Conservation (phyloP, 2,797 vertebrate genomes). For the Salarias fasciatus region DNA sequence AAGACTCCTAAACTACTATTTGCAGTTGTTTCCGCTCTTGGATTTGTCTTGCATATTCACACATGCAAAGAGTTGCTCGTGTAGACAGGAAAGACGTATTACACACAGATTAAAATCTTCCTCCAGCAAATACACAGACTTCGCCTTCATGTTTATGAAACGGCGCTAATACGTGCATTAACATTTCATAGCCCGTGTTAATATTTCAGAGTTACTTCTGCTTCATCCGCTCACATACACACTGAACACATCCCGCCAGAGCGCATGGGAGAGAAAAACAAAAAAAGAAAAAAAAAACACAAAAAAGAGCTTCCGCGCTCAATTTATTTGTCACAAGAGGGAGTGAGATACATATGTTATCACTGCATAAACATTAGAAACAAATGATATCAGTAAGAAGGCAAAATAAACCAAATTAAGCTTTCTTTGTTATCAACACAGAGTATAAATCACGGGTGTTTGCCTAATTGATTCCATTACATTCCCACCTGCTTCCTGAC, state of each 20-base stretch:
- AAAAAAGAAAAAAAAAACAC: background rate
- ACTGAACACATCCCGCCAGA: background rate
- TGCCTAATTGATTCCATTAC: conserved; percentile 81
- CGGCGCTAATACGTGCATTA: conserved; percentile 23
- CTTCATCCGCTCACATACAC: conserved; percentile 7
- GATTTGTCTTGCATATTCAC: conserved; percentile 9
- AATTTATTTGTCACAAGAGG: conserved; percentile 28
- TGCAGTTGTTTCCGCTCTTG: background rate
- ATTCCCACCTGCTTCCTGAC: conserved; percentile 67
- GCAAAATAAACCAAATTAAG: conserved; percentile 59
- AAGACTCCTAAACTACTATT: too few species aligned
- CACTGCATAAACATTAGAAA: conserved; percentile 59
- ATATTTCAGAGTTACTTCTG: conserved; percentile 40
- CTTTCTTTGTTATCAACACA: conserved; percentile 65
- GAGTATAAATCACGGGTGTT: conserved; percentile 77
- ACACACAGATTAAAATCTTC: too few species aligned
- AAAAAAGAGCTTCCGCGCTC: conserved; percentile 3
- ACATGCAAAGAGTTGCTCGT: conserved; percentile 1
- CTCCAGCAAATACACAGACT: too few species aligned
- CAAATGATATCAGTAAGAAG: conserved; percentile 53
- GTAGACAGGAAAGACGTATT: too few species aligned
- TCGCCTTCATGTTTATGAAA: conserved; percentile 19
- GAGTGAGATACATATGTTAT: conserved; percentile 53
- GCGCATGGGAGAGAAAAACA: background rate
- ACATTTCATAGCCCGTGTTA: conserved; percentile 39